phyloP scores from a whole-genome alignment of 2,113 vertebrate species.

The Thamnaconus septentrionalis region DNA sequence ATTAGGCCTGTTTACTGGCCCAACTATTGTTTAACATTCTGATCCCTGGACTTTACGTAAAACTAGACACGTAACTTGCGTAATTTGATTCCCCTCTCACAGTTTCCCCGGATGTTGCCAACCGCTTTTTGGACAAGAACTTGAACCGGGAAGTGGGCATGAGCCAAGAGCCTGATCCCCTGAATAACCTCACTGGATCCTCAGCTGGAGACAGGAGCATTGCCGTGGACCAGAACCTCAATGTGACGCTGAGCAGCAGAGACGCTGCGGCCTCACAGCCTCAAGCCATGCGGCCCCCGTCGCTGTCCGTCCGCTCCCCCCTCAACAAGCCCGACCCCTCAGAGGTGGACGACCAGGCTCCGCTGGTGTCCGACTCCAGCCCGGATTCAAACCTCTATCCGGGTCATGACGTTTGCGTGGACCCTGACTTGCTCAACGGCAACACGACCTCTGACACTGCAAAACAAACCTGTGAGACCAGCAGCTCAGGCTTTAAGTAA shows the following conservation, averaged over 20 bases:
- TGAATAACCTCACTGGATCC: conserved; percentile 55
- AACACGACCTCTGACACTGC: conserved; percentile 61
- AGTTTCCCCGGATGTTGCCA: conserved; percentile 66
- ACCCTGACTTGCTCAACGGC: conserved; percentile 65
- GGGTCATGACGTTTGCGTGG: conserved; percentile 25
- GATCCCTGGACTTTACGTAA: not conserved
- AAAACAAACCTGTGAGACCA: conserved; percentile 75
- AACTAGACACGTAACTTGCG: not conserved
- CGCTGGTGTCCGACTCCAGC: conserved; percentile 57
- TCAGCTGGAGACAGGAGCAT: conserved; percentile 23
- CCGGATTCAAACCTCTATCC: conserved; percentile 56
- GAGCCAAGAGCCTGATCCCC: conserved; percentile 33
- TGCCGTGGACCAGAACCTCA: conserved; percentile 68
- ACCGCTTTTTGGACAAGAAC: conserved; percentile 53
- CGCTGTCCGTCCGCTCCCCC: conserved; percentile 47
- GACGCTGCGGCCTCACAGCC: conserved; percentile 39
- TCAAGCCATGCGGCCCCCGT: conserved; percentile 57
- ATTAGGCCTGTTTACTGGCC: no score
- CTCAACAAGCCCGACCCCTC: conserved; percentile 68
- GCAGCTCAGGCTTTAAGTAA: conserved; percentile 88
- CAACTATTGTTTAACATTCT: not conserved
- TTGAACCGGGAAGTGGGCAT: conserved; percentile 46
- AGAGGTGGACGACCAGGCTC: conserved; percentile 67
- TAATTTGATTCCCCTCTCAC: conserved; percentile 9
- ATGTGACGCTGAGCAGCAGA: conserved; percentile 52